A percentile compares a stretch with the other conserved stretches of the same genome.
Evolutionary conservation across 2,888 invertebrate genomes (phyloP).

Genomic region (Leuctra nigra): DNA sequence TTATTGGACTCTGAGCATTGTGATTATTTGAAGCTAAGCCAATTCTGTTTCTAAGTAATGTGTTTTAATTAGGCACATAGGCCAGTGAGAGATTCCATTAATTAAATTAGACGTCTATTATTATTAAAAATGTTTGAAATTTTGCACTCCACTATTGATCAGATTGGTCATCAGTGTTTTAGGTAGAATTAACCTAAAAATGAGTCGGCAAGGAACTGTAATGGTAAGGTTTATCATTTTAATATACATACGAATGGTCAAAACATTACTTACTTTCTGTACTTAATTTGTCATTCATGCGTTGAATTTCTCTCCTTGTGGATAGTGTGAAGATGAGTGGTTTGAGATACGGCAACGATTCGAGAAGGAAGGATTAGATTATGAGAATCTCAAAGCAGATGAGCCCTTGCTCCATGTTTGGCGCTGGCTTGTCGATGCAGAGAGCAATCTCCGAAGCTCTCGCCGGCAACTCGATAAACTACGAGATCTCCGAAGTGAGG

Average conservation of each 20-base stretch:
- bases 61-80: too few relatives aligned
- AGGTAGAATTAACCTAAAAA: too few relatives aligned
- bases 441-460: constrained; percentile 39
- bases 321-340: constrained; percentile 39
- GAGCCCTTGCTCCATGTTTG: constrained; percentile 39
- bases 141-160: too few relatives aligned
- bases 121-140: too few relatives aligned
- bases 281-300: too few relatives aligned
- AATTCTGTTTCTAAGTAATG: not conserved
- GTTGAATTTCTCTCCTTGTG: not conserved
- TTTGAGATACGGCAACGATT: constrained; percentile 38
- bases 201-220: too few relatives aligned
- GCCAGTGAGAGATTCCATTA: too few relatives aligned
- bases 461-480: constrained; percentile 41
- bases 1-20: not conserved
- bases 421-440: constrained; percentile 42
- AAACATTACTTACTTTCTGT: too few relatives aligned
- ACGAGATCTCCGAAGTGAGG: constrained; percentile 39
- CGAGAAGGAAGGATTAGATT: constrained; percentile 39
- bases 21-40: not conserved
- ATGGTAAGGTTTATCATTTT: too few relatives aligned
- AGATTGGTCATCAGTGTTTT: too few relatives aligned
- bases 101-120: too few relatives aligned
- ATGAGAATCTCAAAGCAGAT: constrained; percentile 34
- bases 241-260: too few relatives aligned